A percentile compares a stretch with the other conserved stretches of the same genome.
These are phyloP conservation scores for Pachymerium ferrugineum DNA, from an alignment of 2,888 invertebrate genomes.

Conservation along the genomic window DNA sequence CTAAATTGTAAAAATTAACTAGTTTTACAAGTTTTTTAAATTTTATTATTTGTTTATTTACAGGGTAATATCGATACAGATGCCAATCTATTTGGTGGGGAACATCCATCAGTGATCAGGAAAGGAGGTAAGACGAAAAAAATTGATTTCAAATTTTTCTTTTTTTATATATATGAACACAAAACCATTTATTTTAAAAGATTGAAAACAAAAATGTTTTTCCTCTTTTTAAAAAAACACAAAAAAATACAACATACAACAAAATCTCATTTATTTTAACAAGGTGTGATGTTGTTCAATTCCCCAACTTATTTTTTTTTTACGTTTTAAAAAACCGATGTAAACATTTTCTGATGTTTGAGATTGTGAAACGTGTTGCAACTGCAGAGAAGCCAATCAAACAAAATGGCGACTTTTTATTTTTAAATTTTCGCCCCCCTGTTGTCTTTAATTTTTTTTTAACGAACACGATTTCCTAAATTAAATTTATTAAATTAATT, in stretches of 20 bases:
- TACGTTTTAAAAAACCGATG: not conserved
- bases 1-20: not conserved
- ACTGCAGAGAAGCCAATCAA: not conserved
- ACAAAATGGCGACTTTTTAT: not conserved
- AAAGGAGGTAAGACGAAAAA: conserved; percentile 34
- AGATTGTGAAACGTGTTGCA: not conserved
- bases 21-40: not conserved
- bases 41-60: not conserved
- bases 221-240: too few relatives aligned
- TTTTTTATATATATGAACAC: not conserved
- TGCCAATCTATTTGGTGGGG: conserved; percentile 29
- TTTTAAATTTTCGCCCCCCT: too few relatives aligned
- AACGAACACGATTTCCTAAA: not conserved
- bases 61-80: conserved; percentile 32
- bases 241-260: too few relatives aligned
- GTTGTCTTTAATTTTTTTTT: too few relatives aligned
- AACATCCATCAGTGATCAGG: conserved; percentile 34
- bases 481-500: not conserved
- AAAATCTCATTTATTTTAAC: conserved; percentile 5
- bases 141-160: not conserved
- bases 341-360: not conserved
- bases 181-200: too few relatives aligned
- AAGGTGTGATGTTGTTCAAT: not conserved
- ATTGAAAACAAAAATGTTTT: too few relatives aligned
- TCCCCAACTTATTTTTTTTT: not conserved